These are phyloP conservation scores for Haliclystus octoradiatus DNA, from an alignment of 30 jellyfish, hydroid and myxozoan genomes.

Conservation along the genomic window DNA sequence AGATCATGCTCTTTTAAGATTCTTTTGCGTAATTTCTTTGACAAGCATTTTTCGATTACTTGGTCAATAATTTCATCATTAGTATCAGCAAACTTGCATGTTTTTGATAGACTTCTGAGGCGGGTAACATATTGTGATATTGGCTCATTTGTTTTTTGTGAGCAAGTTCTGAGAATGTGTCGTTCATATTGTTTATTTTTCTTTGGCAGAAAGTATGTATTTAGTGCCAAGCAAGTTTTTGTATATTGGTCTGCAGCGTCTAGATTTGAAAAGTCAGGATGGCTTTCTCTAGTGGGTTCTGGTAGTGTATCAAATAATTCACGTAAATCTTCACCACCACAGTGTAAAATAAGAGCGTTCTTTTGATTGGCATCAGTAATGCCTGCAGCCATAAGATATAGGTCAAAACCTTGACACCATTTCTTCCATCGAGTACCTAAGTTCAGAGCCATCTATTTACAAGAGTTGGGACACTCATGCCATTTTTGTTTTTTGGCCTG, in stretches of 20 bases:
- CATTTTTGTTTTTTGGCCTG: no score
- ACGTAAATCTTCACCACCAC: no score
- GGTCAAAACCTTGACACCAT: no score
- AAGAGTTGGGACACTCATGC: no score
- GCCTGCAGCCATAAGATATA: no score
- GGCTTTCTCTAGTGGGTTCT: constrained; percentile 7
- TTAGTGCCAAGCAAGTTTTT: no score
- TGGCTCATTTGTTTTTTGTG: no score
- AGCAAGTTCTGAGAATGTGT: constrained; percentile 22
- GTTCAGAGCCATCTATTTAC: no score
- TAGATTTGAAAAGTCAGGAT: background rate
- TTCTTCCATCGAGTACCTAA: no score
- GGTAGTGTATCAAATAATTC: constrained; percentile 13
- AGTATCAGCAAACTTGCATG: constrained; percentile 10
- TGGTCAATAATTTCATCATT: constrained; percentile 7
- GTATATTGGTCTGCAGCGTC: no score
- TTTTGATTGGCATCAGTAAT: no score
- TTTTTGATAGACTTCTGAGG: background rate
- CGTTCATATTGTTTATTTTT: constrained; percentile 20
- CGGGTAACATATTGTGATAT: constrained; percentile 8
- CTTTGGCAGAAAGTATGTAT: constrained; percentile 6
- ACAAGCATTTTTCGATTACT: constrained; percentile 4
- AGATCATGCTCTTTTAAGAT: constrained; percentile 28
- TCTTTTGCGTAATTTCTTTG: constrained; percentile 31
- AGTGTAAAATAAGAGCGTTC: no score